A percentile compares a stretch with the other conserved stretches of the same genome.
phyloP scores from a whole-genome alignment of 2,797 vertebrate species.

The Sciurus carolinensis region DNA sequence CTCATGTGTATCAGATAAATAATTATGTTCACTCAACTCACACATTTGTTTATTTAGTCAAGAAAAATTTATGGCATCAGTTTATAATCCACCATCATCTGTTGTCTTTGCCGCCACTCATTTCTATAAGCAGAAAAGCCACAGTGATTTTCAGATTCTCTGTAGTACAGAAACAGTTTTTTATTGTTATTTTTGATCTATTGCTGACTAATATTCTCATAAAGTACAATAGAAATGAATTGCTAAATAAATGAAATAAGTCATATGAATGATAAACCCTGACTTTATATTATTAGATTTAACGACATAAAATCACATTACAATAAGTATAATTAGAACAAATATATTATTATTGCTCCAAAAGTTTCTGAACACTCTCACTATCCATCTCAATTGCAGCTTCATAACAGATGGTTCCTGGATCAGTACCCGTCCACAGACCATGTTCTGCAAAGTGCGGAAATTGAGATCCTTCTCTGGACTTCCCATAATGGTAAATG shows the following conservation, averaged over 20 bases:
- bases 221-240: slow-evolving; percentile 45
- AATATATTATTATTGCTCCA: neutral
- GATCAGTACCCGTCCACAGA: neutral
- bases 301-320: slow-evolving; percentile 57
- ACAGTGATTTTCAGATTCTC: neutral
- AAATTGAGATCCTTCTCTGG: neutral
- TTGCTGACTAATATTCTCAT: neutral
- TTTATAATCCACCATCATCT: neutral
- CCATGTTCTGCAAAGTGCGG: neutral
- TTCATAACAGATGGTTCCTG: neutral
- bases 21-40: neutral
- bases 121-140: neutral
- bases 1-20: neutral
- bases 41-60: neutral
- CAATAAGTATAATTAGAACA: neutral
- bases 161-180: neutral
- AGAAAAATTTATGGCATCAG: neutral
- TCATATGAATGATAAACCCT: neutral
- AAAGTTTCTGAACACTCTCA: neutral
- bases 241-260: slow-evolving; percentile 53
- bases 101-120: neutral
- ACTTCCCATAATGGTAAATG: neutral
- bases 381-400: neutral
- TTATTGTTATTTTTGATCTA: slow-evolving; percentile 9
- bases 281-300: slow-evolving; percentile 29